Evolutionary conservation across 2,888 invertebrate genomes (phyloP), one percentile per base, ranked within the genome.

Genomic region (Eristalis pertinax): DNA sequence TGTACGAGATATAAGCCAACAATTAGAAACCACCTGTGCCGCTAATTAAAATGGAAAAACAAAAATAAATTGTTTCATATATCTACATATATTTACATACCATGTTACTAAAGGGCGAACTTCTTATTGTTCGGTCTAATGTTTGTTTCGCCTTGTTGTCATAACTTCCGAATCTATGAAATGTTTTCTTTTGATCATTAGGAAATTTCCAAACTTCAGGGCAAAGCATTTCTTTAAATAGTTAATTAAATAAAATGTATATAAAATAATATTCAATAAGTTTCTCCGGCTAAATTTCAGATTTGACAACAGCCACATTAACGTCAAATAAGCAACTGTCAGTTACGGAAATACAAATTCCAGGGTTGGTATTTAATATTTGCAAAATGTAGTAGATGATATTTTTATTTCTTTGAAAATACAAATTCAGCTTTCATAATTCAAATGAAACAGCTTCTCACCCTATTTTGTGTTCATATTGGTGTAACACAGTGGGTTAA

Each of bases 181-280:
- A 91, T 85, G 93, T 92, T 80, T 90, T 90, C 84, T 93, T 92
- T 89, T 92, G 90, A 41, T 94, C 94, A 89, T 94, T 92, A 89
- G 93, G 91, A 90, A 95, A 94, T 89, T 93, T 91, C 93, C 94
- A 94, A 86, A 94, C 93, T 92, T 95, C 94, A 85, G 95, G 95
- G 91, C 94, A 93, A 90, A 95, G 93, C 95, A 95, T 95, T 92
- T 35, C 38, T 89, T 89, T 64, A 24, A 60, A 43, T 32, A 22
- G 0, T 26, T 29, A 50, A 1, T 50, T 50, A n/a, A 19, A 19
- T 50, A 8, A 19, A 7, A 19, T 8, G 1, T 43, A 19, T 19
- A 19, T 8, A 50, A 19, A 50, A 2, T 2, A 43, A 4, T 43
- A 15, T 5, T 15, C 7, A n/a, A 43, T 5, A 15, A n/a, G 13